Conservation (phyloP, 2,797 vertebrate genomes). For the Poeciliopsis paucimaculata region DNA sequence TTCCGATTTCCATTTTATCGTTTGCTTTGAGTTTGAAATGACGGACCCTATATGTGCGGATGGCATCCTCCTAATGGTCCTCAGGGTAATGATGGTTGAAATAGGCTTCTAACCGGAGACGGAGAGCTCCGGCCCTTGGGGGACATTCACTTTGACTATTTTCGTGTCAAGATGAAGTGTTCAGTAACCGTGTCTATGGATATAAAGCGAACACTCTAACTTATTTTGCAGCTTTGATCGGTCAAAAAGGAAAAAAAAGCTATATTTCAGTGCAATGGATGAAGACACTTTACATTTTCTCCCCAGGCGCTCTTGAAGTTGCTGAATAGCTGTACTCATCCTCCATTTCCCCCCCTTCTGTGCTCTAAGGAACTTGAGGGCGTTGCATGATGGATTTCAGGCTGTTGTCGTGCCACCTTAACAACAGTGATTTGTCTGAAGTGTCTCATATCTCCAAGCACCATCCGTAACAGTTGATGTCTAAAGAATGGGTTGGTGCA, state of each 20-base stretch:
- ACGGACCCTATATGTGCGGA: conserved; percentile 69
- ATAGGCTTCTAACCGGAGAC: conserved; percentile 75
- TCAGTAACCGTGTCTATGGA: conserved; percentile 32
- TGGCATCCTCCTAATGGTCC: conserved; percentile 81
- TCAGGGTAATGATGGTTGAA: conserved; percentile 86
- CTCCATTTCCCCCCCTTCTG: conserved; percentile 27
- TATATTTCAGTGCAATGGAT: conserved; percentile 8
- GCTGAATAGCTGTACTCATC: conserved; percentile 30
- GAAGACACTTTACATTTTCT: conserved; percentile 40
- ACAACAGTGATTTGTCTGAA: conserved; percentile 54
- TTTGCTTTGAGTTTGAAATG: conserved; percentile 78
- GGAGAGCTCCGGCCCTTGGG: conserved; percentile 67
- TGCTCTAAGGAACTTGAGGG: conserved; percentile 49
- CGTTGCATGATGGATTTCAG: conserved; percentile 29
- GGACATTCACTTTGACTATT: conserved; percentile 57
- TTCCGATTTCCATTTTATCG: conserved; percentile 79
- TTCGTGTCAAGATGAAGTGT: conserved; percentile 60
- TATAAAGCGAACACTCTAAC: conserved; percentile 5
- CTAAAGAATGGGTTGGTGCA: conserved; percentile 35
- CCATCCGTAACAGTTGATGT: conserved; percentile 13
- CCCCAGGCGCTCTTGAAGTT: conserved; percentile 11
- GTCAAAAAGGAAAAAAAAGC: not conserved
- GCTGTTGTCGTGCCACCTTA: conserved; percentile 40
- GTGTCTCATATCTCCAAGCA: conserved; percentile 30
- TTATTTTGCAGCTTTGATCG: conserved; percentile 19